Conservation (phyloP, 2,888 invertebrate genomes). For the Nineta flava region DNA sequence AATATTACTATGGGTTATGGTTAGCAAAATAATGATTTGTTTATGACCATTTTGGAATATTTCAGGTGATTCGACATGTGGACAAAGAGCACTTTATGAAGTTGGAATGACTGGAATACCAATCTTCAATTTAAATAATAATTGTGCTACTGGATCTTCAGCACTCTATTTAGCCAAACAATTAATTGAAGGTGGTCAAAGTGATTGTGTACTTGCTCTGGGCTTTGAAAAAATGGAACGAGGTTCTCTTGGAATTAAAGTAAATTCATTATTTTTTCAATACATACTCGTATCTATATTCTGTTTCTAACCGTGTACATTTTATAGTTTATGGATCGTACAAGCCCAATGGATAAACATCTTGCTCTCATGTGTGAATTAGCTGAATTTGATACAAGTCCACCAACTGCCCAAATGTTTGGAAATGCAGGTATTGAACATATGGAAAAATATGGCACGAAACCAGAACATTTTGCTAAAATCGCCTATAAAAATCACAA, state of each 20-base stretch:
- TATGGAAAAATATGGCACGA: conserved; percentile 91
- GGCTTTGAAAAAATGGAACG: conserved; percentile 98
- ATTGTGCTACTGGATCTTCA: conserved; percentile 92
- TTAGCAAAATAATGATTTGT: background rate
- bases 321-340: conserved; percentile 55
- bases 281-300: background rate
- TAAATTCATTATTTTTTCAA: conserved; percentile 16
- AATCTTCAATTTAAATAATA: conserved; percentile 96
- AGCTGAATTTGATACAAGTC: conserved; percentile 64
- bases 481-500: conserved; percentile 97
- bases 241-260: conserved; percentile 68
- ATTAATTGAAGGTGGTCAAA: conserved; percentile 73
- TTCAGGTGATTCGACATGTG: conserved; percentile 79
- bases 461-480: conserved; percentile 85
- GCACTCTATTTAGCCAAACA: conserved; percentile 85
- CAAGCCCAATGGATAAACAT: conserved; percentile 81
- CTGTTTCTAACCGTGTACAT: background rate
- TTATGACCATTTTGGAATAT: background rate
- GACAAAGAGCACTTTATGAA: conserved; percentile 88
- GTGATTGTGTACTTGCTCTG: conserved; percentile 78
- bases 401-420: conserved; percentile 89
- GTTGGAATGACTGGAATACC: conserved; percentile 94
- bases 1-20: too few relatives aligned
- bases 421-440: conserved; percentile 93
- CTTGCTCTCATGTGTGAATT: conserved; percentile 71